phyloP scores from a whole-genome alignment of 2,113 vertebrate genomes.

The Zapornia atra region DNA sequence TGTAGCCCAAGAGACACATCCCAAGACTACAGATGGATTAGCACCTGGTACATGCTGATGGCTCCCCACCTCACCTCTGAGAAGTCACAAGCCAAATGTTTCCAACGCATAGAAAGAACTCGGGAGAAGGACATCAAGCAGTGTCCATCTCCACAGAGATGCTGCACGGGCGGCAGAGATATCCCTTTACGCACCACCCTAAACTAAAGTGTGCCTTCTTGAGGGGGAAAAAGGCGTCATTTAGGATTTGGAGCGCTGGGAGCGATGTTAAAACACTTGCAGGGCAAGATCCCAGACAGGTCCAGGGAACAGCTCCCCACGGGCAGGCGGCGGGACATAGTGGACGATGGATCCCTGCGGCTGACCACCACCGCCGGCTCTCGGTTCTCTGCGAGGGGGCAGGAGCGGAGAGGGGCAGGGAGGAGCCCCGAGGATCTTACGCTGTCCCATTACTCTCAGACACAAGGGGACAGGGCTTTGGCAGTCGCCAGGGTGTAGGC shows the following conservation, averaged over 20 bases:
- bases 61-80: accelerated
- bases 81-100: neutral
- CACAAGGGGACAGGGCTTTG: too few relatives aligned
- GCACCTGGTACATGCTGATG: accelerated
- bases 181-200: neutral
- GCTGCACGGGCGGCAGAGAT: accelerated
- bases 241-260: neutral
- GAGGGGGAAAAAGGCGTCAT: too few relatives aligned
- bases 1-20: accelerated
- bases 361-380: accelerated
- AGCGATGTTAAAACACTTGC: accelerated
- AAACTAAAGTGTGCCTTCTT: neutral
- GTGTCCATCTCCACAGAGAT: neutral
- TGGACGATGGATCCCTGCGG: accelerated
- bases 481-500: neutral
- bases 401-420: accelerated
- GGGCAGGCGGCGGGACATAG: accelerated
- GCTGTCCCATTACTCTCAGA: accelerated
- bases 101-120: neutral
- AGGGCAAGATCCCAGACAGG: accelerated
- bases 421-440: accelerated
- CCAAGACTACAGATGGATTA: accelerated
- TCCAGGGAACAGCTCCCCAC: accelerated
- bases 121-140: accelerated
- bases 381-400: accelerated